A percentile compares a stretch with the other conserved stretches of the same genome.
phyloP scores from a whole-genome alignment of 2,888 invertebrate genomes.

The Tiliacea citrago region DNA sequence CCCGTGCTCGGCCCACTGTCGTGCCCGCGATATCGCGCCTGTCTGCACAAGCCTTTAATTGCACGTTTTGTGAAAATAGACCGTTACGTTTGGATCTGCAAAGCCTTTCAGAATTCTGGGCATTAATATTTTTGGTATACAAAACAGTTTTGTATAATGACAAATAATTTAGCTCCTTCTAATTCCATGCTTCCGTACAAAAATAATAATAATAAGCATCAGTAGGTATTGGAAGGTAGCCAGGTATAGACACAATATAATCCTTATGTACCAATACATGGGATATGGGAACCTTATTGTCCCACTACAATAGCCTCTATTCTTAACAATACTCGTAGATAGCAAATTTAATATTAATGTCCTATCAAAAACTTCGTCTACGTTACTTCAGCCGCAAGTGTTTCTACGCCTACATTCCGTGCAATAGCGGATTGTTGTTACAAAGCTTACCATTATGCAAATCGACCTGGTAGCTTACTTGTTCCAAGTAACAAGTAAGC shows the following conservation, averaged over 20 bases:
- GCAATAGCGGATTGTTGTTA: background rate
- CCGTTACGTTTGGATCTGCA: no score
- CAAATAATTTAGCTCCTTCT: no score
- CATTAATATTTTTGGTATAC: no score
- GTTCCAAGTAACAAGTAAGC: background rate
- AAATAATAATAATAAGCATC: no score
- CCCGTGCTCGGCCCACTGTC: no score
- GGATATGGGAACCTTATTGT: background rate
- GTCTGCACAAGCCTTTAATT: no score
- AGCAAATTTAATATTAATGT: background rate
- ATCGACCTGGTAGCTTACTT: no score
- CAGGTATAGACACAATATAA: background rate
- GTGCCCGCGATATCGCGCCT: no score
- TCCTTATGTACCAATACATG: background rate
- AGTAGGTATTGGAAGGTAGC: background rate
- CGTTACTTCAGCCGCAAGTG: background rate
- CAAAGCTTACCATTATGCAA: background rate
- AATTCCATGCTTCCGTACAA: no score
- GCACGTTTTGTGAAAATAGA: no score
- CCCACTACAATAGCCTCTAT: background rate
- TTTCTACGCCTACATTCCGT: slow-evolving; percentile 3
- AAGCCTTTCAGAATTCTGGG: no score
- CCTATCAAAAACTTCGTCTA: slow-evolving; percentile 10
- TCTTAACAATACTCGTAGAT: slow-evolving; percentile 4
- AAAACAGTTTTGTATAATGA: no score